phyloP scores from a whole-genome alignment of 1,140 invertebrate species.

The Drosophila simulans region DNA sequence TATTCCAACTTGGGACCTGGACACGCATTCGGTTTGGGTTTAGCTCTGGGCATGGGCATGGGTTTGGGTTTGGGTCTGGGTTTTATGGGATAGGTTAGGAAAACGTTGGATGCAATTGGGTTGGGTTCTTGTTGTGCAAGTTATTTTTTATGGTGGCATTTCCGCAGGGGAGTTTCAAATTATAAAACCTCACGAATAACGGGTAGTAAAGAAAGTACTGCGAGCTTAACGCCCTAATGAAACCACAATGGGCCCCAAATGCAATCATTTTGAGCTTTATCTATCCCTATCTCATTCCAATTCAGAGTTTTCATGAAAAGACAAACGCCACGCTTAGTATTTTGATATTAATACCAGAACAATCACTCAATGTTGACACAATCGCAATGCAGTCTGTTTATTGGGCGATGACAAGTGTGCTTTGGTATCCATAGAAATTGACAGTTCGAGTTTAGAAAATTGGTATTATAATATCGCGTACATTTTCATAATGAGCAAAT shows the following conservation, averaged over 20 bases:
- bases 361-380: constrained; percentile 25
- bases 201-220: neutral
- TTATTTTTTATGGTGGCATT: constrained; percentile 51
- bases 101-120: constrained; percentile 27
- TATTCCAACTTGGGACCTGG: constrained; percentile 51
- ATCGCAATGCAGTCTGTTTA: constrained; percentile 7
- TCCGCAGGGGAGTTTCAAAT: constrained; percentile 49
- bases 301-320: neutral
- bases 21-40: constrained; percentile 35
- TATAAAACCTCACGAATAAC: constrained; percentile 12
- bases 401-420: constrained; percentile 48
- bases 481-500: constrained; percentile 25
- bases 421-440: constrained; percentile 40
- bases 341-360: constrained; percentile 38
- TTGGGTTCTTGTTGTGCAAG: constrained; percentile 29
- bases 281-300: neutral
- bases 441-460: constrained; percentile 33
- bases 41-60: constrained; percentile 13
- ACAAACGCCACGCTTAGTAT: constrained; percentile 24
- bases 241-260: constrained; percentile 36
- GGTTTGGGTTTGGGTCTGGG: constrained; percentile 22
- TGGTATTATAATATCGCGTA: constrained; percentile 19
- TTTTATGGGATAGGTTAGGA: constrained; percentile 36
- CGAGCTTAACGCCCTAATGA: constrained; percentile 38
- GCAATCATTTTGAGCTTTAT: constrained; percentile 27